Base-by-base conservation (phyloP, 23 tunicate genomes). In the Corella eumyota region DNA sequence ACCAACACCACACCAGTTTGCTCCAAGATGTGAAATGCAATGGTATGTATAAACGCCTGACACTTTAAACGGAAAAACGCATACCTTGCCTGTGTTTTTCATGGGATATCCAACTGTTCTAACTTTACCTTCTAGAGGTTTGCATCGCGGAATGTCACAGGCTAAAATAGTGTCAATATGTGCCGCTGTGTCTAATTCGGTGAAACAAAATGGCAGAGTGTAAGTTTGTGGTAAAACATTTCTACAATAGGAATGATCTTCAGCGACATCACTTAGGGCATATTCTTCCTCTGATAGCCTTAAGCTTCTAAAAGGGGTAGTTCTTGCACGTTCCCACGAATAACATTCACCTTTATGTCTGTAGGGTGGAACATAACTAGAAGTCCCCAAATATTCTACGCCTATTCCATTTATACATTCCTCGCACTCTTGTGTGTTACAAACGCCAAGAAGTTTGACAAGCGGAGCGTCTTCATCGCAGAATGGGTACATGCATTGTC, bases 371-470 rank as follows among this genome's bases (percentile, higher is more conserved):
- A 60, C 15, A 37, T 34, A 19, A 19, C 27, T 54, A 37, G 22
- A 22, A 3, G 64, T 44, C 5, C 90, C 90, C 7, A 69, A 59
- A 57, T 68, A 72, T 6, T 11, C 6, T 29, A 35, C 37, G 22
- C 70, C 78, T 15, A 34, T 52, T 21, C 68, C 64, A 35, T 29
- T 34, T 5, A 49, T 44, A 30, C 77, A 62, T 27, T 65, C 66
- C 2, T 65, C 55, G 35, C 90, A 80, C 3, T 55, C 56, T 30
- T 72, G 74, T n/a, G 67, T 66, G 62, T 80, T 80, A 56, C 90
- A 80, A 1, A 30, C 28, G 2, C 59, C 69, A 1, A 6, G 30
- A n/a, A 19, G 22, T 17, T 15, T 19, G 26, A 30, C 57, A 1
- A 32, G 34, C 30, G 2, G 36, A 57, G n/a, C 25, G 35, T 22